Evolutionary conservation across 2,888 invertebrate species (phyloP).

Genomic region (Mystacides longicornis): DNA sequence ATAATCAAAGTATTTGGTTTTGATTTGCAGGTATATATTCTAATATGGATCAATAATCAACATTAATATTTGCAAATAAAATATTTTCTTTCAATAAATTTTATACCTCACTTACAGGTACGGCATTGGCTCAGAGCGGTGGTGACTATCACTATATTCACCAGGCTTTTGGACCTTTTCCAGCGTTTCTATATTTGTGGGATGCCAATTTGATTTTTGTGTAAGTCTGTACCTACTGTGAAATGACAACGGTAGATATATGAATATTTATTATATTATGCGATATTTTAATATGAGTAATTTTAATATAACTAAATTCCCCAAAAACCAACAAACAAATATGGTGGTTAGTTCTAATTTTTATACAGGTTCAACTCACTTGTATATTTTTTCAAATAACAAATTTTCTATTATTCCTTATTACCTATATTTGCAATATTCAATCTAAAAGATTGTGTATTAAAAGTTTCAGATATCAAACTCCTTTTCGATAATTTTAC

Average conservation of each 20-base stretch:
- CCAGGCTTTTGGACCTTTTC: slow-evolving; percentile 84
- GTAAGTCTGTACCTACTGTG: slow-evolving; percentile 62
- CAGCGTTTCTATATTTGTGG: slow-evolving; percentile 94
- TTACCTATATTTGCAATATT: too few relatives aligned
- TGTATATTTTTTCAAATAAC: too few relatives aligned
- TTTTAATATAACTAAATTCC: too few relatives aligned
- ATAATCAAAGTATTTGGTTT: too few relatives aligned
- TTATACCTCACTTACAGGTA: slow-evolving; percentile 37
- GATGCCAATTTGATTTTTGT: slow-evolving; percentile 95
- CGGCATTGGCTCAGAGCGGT: slow-evolving; percentile 84
- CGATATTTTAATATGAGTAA: too few relatives aligned
- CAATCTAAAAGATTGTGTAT: too few relatives aligned
- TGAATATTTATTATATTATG: too few relatives aligned
- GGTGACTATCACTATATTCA: slow-evolving; percentile 96
- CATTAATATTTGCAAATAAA: neutral
- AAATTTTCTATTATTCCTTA: too few relatives aligned
- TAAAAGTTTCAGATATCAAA: neutral
- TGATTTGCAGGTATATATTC: neutral
- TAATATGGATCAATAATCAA: neutral
- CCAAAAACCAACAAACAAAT: too few relatives aligned
- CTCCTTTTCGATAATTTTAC: neutral
- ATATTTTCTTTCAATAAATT: neutral
- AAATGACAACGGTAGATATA: too few relatives aligned
- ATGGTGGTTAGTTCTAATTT: too few relatives aligned
- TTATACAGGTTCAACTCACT: too few relatives aligned